Evolutionary conservation across 2,888 invertebrate genomes (phyloP).

Genomic region (Actias luna): DNA sequence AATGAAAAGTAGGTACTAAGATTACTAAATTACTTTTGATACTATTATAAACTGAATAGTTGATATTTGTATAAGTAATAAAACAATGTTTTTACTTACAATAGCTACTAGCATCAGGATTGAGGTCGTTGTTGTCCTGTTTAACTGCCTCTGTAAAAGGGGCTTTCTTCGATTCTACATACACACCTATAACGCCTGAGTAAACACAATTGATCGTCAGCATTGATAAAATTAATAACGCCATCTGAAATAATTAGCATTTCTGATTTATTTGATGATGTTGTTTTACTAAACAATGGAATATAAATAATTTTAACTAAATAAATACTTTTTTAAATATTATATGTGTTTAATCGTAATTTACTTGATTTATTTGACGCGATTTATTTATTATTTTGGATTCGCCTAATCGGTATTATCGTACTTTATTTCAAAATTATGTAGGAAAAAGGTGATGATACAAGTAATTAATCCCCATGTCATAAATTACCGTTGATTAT

Average conservation of each 20-base stretch:
- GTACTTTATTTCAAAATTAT: too few species aligned
- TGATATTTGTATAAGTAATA: background rate
- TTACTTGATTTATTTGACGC: too few species aligned
- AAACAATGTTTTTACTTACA: constrained; percentile 45
- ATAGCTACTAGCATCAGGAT: constrained; percentile 59
- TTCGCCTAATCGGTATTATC: too few species aligned
- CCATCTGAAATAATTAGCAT: constrained; percentile 49
- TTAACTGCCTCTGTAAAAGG: constrained; percentile 22
- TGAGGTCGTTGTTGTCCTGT: constrained; percentile 52
- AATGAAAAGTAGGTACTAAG: too few species aligned
- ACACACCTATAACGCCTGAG: constrained; percentile 28
- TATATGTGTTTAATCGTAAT: too few species aligned
- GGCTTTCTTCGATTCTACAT: constrained; percentile 27
- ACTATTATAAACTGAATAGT: background rate
- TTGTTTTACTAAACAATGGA: background rate
- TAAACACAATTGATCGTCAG: constrained; percentile 35
- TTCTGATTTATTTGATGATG: background rate
- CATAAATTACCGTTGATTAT: too few species aligned
- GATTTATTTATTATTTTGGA: too few species aligned
- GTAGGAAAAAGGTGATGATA: too few species aligned
- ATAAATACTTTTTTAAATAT: too few species aligned
- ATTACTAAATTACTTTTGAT: background rate
- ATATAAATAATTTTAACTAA: background rate
- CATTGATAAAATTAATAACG: constrained; percentile 31
- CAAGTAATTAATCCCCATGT: too few species aligned